phyloP scores from a whole-genome alignment of 1,140 invertebrate genomes.

The Mercenaria mercenaria region DNA sequence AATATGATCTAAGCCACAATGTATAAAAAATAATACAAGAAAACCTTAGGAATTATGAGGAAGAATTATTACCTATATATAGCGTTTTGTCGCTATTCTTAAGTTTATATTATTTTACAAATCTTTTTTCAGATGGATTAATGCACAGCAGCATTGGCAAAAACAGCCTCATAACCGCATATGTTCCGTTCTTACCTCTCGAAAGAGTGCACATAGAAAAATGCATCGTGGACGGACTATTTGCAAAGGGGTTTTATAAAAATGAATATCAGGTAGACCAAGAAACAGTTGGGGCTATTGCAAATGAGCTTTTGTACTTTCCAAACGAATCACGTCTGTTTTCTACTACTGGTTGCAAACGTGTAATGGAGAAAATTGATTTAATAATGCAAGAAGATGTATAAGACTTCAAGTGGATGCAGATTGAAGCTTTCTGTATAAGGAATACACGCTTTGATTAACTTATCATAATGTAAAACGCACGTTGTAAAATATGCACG shows the following conservation, averaged over 20 bases:
- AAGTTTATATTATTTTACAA: too few relatives aligned
- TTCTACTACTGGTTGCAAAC: constrained; percentile 76
- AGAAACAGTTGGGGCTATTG: constrained; percentile 60
- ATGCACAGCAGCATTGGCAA: constrained; percentile 89
- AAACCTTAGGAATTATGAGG: too few relatives aligned
- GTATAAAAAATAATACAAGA: too few relatives aligned
- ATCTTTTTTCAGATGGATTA: constrained; percentile 73
- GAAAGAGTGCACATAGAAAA: constrained; percentile 93
- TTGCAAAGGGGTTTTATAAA: constrained; percentile 63
- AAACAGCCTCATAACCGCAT: constrained; percentile 95
- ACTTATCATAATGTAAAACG: too few relatives aligned
- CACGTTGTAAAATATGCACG: too few relatives aligned
- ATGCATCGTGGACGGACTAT: constrained; percentile 89
- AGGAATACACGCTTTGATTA: neutral
- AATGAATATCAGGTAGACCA: constrained; percentile 37
- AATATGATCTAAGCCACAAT: too few relatives aligned
- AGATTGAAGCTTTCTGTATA: neutral
- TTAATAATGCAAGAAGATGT: constrained; percentile 67
- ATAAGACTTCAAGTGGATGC: too few relatives aligned
- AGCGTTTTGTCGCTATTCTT: too few relatives aligned
- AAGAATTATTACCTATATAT: too few relatives aligned
- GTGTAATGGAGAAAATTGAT: constrained; percentile 75
- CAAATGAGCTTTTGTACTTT: constrained; percentile 67
- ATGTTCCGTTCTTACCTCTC: constrained; percentile 97
- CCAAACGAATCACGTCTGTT: constrained; percentile 67